phyloP scores from a whole-genome alignment of 2,113 vertebrate genomes.

The Eretmochelys imbricata region DNA sequence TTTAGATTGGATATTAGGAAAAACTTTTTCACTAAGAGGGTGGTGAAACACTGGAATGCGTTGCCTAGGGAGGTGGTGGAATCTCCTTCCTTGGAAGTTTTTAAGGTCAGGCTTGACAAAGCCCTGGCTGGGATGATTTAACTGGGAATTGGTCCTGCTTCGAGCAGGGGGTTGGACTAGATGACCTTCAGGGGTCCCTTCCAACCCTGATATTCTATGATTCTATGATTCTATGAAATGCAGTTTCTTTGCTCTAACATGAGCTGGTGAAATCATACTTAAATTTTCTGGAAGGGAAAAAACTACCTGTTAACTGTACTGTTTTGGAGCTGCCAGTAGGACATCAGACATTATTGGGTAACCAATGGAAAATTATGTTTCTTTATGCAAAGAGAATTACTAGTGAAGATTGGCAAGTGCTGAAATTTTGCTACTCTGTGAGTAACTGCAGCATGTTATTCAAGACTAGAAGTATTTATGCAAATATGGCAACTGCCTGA shows the following conservation, averaged over 20 bases:
- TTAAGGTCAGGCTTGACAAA: no score
- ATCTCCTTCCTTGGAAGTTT: no score
- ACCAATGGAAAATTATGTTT: constrained; percentile 10
- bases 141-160: no score
- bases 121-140: no score
- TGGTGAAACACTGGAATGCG: no score
- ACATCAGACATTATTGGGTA: constrained; percentile 43
- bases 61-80: no score
- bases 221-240: no score
- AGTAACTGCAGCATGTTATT: not conserved
- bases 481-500: constrained; percentile 15
- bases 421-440: not conserved
- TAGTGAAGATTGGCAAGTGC: not conserved
- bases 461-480: not conserved
- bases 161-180: no score
- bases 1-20: no score
- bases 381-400: not conserved
- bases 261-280: constrained; percentile 53
- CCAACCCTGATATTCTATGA: no score
- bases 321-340: constrained; percentile 45
- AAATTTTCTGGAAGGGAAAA: constrained; percentile 69
- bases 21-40: no score
- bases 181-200: no score
- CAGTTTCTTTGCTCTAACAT: not conserved
- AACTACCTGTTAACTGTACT: constrained; percentile 50